Evolutionary conservation across 1,140 invertebrate genomes (phyloP).

Genomic region (Ceratitis capitata): DNA sequence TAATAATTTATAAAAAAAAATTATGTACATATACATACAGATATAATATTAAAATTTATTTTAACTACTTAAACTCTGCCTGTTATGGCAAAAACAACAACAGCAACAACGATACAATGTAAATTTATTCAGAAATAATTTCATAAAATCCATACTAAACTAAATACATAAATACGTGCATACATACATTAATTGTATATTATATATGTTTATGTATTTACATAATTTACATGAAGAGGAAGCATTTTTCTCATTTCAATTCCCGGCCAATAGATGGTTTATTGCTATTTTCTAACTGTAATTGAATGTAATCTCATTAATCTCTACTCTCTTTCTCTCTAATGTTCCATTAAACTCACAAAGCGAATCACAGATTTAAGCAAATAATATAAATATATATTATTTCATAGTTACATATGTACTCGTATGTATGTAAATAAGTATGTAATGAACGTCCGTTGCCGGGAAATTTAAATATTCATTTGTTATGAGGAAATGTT

Average conservation of each 20-base stretch:
- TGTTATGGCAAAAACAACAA: neutral
- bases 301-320: neutral
- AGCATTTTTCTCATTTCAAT: slow-evolving; percentile 45
- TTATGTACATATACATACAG: neutral
- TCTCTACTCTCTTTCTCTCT: neutral
- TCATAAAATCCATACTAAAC: neutral
- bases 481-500: neutral
- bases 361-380: neutral
- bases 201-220: too few relatives aligned
- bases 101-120: neutral
- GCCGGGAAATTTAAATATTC: slow-evolving; percentile 55
- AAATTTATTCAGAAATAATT: neutral
- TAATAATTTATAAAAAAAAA: neutral
- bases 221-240: too few relatives aligned
- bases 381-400: neutral
- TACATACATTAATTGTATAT: too few relatives aligned
- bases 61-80: neutral
- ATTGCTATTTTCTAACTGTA: slow-evolving; percentile 49
- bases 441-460: slow-evolving; percentile 57
- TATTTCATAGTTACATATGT: neutral
- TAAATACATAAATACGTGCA: neutral
- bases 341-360: neutral
- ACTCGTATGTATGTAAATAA: slow-evolving; percentile 32
- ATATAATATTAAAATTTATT: neutral
- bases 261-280: slow-evolving; percentile 62